Conservation (phyloP, 2,888 invertebrate genomes). For the Lacanobia oleracea region DNA sequence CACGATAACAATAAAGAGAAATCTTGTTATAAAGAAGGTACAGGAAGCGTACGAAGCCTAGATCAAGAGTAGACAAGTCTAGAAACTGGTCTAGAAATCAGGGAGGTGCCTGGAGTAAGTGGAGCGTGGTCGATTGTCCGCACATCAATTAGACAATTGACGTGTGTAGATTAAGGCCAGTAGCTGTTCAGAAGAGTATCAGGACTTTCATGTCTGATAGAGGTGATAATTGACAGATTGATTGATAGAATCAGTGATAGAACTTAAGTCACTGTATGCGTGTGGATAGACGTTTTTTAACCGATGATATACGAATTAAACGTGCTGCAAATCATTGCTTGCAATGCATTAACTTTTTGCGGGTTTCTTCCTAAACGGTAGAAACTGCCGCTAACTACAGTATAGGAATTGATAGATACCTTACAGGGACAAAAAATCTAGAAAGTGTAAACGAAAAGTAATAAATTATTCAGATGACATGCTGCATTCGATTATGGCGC, state of each 20-base stretch:
- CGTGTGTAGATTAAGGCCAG: conserved; percentile 44
- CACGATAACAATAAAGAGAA: conserved; percentile 52
- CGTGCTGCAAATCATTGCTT: conserved; percentile 18
- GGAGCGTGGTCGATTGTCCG: conserved; percentile 72
- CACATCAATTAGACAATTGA: conserved; percentile 65
- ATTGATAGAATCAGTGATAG: conserved; percentile 31
- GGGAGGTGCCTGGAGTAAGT: conserved; percentile 72
- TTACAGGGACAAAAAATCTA: neutral
- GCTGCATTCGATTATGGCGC: conserved; percentile 5
- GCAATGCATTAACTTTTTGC: conserved; percentile 20
- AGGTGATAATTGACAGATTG: conserved; percentile 30
- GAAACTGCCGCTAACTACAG: conserved; percentile 15
- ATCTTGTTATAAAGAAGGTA: conserved; percentile 54
- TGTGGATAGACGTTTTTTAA: conserved; percentile 11
- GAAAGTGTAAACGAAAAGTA: neutral
- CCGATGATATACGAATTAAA: conserved; percentile 25
- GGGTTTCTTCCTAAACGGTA: conserved; percentile 11
- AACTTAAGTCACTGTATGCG: conserved; percentile 16
- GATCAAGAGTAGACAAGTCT: conserved; percentile 59
- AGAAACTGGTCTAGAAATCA: conserved; percentile 79
- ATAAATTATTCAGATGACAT: neutral
- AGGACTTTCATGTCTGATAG: conserved; percentile 31
- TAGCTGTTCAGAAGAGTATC: conserved; percentile 14
- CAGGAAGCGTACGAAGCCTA: conserved; percentile 58
- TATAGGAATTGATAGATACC: conserved; percentile 5